Percentiles rank a stretch among this genome's conserved stretches.
Conservation (phyloP, 2,888 invertebrate genomes). For the Anthrax anthrax region DNA sequence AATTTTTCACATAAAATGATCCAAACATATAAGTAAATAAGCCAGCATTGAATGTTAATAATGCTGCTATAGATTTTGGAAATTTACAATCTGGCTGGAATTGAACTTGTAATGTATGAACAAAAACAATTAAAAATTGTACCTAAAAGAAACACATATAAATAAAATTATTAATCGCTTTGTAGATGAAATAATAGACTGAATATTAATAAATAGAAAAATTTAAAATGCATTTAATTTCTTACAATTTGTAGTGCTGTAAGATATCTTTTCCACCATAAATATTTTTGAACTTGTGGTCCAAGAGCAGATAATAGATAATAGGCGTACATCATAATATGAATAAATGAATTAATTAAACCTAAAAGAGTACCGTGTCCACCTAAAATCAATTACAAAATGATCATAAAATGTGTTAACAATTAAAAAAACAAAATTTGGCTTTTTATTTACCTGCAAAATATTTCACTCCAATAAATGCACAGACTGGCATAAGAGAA, state of each 20-base stretch:
- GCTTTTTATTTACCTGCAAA: constrained; percentile 38
- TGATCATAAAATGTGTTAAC: neutral
- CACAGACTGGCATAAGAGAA: constrained; percentile 50
- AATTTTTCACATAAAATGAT: constrained; percentile 56
- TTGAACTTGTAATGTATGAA: constrained; percentile 51
- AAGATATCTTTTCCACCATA: constrained; percentile 92
- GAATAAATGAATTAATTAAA: constrained; percentile 76
- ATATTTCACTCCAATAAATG: constrained; percentile 57
- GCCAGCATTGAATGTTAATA: constrained; percentile 51
- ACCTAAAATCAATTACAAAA: constrained; percentile 38
- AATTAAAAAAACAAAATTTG: neutral
- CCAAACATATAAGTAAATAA: constrained; percentile 66
- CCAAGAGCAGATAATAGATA: constrained; percentile 80
- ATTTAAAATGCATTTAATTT: neutral
- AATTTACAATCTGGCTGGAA: constrained; percentile 54
- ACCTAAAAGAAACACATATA: constrained; percentile 35
- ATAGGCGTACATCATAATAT: constrained; percentile 84
- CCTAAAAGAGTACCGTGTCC: constrained; percentile 81
- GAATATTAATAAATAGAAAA: neutral
- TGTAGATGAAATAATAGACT: neutral
- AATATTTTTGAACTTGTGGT: constrained; percentile 71
- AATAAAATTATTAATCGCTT: neutral
- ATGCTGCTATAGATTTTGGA: constrained; percentile 51
- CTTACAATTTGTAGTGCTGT: constrained; percentile 73
- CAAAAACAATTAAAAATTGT: constrained; percentile 61